Base-by-base conservation (phyloP, 1,140 invertebrate genomes). In the Atopsyche davidsoni region DNA sequence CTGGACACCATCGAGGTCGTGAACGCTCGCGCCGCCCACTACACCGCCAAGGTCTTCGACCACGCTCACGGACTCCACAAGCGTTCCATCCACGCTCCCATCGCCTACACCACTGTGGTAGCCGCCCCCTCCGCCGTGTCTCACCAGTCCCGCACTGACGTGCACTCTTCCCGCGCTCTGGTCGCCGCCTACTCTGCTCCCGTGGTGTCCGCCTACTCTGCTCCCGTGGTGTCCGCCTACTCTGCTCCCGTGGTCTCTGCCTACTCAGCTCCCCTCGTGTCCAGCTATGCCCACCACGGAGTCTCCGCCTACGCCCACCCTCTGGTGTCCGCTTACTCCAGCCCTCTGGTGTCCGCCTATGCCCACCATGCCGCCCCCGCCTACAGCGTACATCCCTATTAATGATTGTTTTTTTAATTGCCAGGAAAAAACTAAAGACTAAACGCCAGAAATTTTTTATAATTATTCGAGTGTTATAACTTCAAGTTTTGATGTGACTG, bases 1-100 rank as follows among this genome's bases (percentile, higher is more conserved):
- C 57, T 67, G 13, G 69, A 72, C 49, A 70, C 71, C 25, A 67
- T 69, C 13, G 71, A 70, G 32, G 70, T 73, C 14, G 67, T 73
- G 60, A 65, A 68, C 35, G 73, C 74, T 10, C 61, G 69, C 41
- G 67, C 75, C 46, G 47, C 71, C 18, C 64, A 70, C 62, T 65
- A 65, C 39, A 59, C 69, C 48, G 13, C 68, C 62, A 16, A 56
- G 57, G 43, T 64, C 65, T 50, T 65, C 61, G 24, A 62, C 60
- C 41, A 52, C 69, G 51, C 59, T 17, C 56, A 69, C 67, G 49
- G 70, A 65, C 51, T 64, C 63, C 13, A 54, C 57, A 53, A 57
- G 61, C 22, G 54, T 62, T 46, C 62, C 59, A 40, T 63, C 23
- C 57, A 53, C 22, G 53, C 58, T 46, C 67, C 67, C 23, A 48